Conservation (phyloP, 2,113 vertebrate genomes). For the Tympanuchus pallidicinctus region DNA sequence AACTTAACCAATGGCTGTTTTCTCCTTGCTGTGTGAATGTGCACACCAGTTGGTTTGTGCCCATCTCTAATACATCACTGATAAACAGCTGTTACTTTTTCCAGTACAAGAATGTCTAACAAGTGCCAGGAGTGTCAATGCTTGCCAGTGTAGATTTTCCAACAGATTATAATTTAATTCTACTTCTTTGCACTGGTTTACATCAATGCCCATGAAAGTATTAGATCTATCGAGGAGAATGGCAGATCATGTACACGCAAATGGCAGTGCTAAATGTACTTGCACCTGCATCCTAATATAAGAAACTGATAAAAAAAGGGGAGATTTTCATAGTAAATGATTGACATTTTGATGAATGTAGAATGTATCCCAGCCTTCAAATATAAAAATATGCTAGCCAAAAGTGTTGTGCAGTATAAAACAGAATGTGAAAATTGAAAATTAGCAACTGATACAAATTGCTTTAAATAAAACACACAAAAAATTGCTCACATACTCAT, state of each 20-base stretch:
- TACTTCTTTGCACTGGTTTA: not conserved
- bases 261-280: not conserved
- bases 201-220: not conserved
- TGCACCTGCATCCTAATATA: not conserved
- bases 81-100: conserved; percentile 11
- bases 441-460: not conserved
- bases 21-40: not conserved
- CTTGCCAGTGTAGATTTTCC: not conserved
- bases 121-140: not conserved
- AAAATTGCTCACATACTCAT: not conserved
- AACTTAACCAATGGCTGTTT: not conserved
- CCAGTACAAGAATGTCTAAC: not conserved
- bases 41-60: not conserved
- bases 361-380: not conserved
- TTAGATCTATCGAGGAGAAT: not conserved
- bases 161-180: conserved; percentile 36
- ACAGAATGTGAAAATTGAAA: conserved; percentile 10
- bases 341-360: conserved; percentile 7
- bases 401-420: not conserved
- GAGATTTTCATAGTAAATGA: not conserved
- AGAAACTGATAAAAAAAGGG: not conserved
- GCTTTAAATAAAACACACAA: not conserved
- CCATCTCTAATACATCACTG: not conserved
- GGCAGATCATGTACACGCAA: not conserved
- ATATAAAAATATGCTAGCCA: not conserved